Evolutionary conservation across 2,113 vertebrate species (phyloP), one percentile per base, ranked within the genome.

Genomic region (Grus americana): DNA sequence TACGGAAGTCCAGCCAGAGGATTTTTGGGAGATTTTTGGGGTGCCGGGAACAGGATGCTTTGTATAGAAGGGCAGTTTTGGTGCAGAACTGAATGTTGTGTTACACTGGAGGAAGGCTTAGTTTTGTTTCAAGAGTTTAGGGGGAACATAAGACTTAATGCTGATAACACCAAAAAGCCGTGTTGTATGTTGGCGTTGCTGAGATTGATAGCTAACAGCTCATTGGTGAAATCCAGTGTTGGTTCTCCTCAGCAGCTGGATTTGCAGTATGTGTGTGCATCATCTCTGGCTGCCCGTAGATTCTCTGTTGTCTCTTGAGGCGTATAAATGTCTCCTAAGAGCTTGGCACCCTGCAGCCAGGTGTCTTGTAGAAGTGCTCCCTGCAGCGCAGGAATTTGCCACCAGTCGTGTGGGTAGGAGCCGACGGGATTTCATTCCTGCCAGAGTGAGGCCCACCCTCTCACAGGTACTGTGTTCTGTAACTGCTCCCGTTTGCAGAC

Each of bases 91-190:
- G 17, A 49, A 23, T 10, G 14, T 18, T 49, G 18, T 4, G 6
- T 47, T 78, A 24, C 20, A 10, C 38, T 54, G 44, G 14, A 54
- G 36, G 21, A 14, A 74, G 20, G 11, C 42, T 66, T 54, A 40
- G 36, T n/a, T 86, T 46, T 58, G 7, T 75, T 86, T 79, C 26
- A 63, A 24, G 40, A 40, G 8, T 34, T 87, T 20, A 34, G 36
- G 58, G 61, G 58, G 30, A 73, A 44, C 7, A 26, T 30, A 44
- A 50, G 16, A 14, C 42, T 80, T 73, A 30, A 10, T 20, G 15
- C 2, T n/a, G 16, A 3, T n/a, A 55, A 18, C 22, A 4, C 24
- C 21, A 18, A 16, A 26, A 70, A 50, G 12, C 20, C 1, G 0
- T 9, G 62, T 13, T 50, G 21, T 38, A 6, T 1, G 0, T 27